These are phyloP conservation scores for Ariolimax columbianus DNA, from an alignment of 2,888 invertebrate species.

Conservation along the genomic window DNA sequence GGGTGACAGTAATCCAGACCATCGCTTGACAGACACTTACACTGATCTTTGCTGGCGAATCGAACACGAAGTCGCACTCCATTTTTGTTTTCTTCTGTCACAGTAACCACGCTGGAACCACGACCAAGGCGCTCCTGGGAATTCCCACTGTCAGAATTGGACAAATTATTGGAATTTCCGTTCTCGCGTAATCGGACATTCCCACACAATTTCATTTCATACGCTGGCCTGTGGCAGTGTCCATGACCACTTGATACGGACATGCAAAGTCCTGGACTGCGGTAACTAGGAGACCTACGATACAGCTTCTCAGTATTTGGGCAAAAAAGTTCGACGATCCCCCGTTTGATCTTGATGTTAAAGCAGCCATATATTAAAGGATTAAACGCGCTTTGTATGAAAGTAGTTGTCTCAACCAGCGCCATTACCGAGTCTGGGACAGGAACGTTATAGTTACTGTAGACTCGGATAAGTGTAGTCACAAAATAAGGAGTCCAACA, in stretches of 20 bases:
- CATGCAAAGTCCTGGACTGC: conserved; percentile 54
- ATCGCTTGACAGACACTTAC: conserved; percentile 36
- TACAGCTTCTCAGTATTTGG: conserved; percentile 47
- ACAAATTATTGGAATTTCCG: conserved; percentile 37
- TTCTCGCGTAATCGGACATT: conserved; percentile 42
- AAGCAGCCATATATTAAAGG: conserved; percentile 80
- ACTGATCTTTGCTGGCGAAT: conserved; percentile 66
- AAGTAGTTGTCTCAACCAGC: conserved; percentile 77
- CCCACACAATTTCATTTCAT: conserved; percentile 34
- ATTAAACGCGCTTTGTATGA: conserved; percentile 78
- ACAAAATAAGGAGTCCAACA: conserved; percentile 80
- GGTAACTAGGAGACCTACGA: conserved; percentile 48
- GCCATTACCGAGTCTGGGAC: conserved; percentile 76
- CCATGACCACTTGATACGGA: conserved; percentile 56
- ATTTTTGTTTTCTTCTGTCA: conserved; percentile 70
- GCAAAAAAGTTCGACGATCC: conserved; percentile 68
- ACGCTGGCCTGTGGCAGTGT: conserved; percentile 32
- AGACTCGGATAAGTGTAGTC: conserved; percentile 78
- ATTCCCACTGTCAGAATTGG: conserved; percentile 60
- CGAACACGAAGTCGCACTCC: conserved; percentile 70
- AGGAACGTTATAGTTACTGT: conserved; percentile 75
- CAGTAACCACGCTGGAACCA: conserved; percentile 54
- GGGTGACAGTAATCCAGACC: conserved; percentile 36
- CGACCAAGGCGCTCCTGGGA: conserved; percentile 47
- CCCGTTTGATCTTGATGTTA: conserved; percentile 74